phyloP scores from a whole-genome alignment of 2,888 invertebrate genomes.

The Fragum fragum region DNA sequence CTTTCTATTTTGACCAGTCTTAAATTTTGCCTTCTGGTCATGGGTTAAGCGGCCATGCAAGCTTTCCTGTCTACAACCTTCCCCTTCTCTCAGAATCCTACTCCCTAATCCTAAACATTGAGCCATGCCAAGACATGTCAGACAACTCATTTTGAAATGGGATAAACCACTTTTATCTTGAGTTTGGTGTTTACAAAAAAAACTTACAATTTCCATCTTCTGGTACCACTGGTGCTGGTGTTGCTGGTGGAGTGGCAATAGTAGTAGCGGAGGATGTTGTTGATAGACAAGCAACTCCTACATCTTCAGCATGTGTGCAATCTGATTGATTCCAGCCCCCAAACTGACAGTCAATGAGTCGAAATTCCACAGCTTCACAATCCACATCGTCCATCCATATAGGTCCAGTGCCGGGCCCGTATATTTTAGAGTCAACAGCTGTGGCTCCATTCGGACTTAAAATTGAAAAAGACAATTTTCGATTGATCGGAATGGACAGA shows the following conservation, averaged over 20 bases:
- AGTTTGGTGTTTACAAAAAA: too few species aligned
- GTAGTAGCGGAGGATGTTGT: conserved; percentile 50
- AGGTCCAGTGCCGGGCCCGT: conserved; percentile 74
- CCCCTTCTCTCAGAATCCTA: too few species aligned
- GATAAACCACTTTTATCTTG: too few species aligned
- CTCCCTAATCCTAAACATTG: too few species aligned
- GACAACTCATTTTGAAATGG: too few species aligned
- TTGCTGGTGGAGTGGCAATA: conserved; percentile 56
- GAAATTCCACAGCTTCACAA: conserved; percentile 89
- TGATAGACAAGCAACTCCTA: conserved; percentile 88
- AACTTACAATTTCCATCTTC: conserved; percentile 72
- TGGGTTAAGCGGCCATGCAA: neutral
- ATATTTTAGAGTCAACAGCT: conserved; percentile 26
- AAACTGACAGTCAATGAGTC: conserved; percentile 89
- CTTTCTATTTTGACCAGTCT: too few species aligned
- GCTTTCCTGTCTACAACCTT: too few species aligned
- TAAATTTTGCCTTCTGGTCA: too few species aligned
- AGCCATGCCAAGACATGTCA: too few species aligned
- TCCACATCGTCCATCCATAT: conserved; percentile 84
- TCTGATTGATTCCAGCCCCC: conserved; percentile 91
- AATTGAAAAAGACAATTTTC: neutral
- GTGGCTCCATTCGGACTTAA: neutral
- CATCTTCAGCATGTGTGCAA: conserved; percentile 92
- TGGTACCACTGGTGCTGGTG: conserved; percentile 58
- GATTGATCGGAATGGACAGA: neutral